A percentile compares a stretch with the other conserved stretches of the same genome.
These are phyloP conservation scores for Macrophya annulata DNA, from an alignment of 2,888 invertebrate genomes.

Conservation along the genomic window DNA sequence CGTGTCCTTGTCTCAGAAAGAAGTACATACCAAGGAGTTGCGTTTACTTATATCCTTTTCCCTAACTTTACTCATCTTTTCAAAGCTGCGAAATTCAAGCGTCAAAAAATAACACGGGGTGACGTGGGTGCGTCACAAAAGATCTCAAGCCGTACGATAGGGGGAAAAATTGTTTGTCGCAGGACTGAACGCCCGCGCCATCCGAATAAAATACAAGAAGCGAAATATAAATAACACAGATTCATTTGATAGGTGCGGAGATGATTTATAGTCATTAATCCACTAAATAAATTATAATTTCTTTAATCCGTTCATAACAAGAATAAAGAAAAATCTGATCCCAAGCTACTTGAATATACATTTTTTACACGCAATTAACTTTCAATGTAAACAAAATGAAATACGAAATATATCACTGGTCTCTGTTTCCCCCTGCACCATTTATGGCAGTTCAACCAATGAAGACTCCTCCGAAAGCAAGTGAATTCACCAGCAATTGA, in stretches of 20 bases:
- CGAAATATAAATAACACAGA: not conserved
- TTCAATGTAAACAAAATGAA: not conserved
- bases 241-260: not conserved
- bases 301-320: not conserved
- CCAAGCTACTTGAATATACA: not conserved
- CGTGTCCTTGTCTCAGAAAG: slow-evolving; percentile 17
- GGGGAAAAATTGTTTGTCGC: not conserved
- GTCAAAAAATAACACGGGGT: not conserved
- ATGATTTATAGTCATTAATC: not conserved
- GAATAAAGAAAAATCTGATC: not conserved
- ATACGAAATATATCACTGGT: not conserved
- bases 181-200: not conserved
- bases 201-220: not conserved
- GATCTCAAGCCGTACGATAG: not conserved
- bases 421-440: not conserved
- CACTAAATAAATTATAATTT: not conserved
- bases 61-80: slow-evolving; percentile 1
- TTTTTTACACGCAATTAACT: not conserved
- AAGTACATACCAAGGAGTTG: not conserved
- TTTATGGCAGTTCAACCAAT: not conserved
- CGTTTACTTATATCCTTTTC: slow-evolving; percentile 4
- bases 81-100: not conserved
- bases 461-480: not conserved
- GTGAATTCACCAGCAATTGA: not conserved
- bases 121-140: slow-evolving; percentile 14